phyloP scores from a whole-genome alignment of 1,140 invertebrate species.

The Linepithema humile region DNA sequence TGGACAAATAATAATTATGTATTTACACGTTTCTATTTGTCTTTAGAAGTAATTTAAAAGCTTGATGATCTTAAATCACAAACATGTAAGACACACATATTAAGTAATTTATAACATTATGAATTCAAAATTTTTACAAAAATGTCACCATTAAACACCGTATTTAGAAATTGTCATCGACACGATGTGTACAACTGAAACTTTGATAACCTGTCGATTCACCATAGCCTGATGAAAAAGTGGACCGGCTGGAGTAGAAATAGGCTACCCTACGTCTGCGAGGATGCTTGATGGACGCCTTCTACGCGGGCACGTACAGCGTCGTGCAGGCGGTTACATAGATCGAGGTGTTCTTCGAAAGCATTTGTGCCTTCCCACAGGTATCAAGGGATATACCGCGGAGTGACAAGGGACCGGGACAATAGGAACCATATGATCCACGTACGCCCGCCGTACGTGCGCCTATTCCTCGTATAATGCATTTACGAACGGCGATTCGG shows the following conservation, averaged over 20 bases:
- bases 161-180: background rate
- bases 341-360: slow-evolving; percentile 61
- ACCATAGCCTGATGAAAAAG: background rate
- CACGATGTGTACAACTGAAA: background rate
- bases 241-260: background rate
- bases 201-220: slow-evolving; percentile 22
- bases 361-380: slow-evolving; percentile 75
- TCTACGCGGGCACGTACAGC: slow-evolving; percentile 45
- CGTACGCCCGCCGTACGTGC: slow-evolving; percentile 40
- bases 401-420: slow-evolving; percentile 73
- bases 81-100: too few relatives aligned
- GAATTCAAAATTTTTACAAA: background rate
- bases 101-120: too few relatives aligned
- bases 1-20: too few relatives aligned
- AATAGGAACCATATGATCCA: slow-evolving; percentile 64
- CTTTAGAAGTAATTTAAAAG: too few relatives aligned
- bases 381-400: slow-evolving; percentile 72
- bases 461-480: slow-evolving; percentile 33
- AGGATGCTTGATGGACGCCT: slow-evolving; percentile 65
- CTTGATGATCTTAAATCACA: too few relatives aligned
- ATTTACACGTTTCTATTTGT: too few relatives aligned
- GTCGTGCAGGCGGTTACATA: slow-evolving; percentile 24
- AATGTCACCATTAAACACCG: background rate
- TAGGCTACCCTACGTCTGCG: slow-evolving; percentile 30
- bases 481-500: slow-evolving; percentile 48